Conservation (phyloP, 2,888 invertebrate species). For the Eurytoma adleriae region DNA sequence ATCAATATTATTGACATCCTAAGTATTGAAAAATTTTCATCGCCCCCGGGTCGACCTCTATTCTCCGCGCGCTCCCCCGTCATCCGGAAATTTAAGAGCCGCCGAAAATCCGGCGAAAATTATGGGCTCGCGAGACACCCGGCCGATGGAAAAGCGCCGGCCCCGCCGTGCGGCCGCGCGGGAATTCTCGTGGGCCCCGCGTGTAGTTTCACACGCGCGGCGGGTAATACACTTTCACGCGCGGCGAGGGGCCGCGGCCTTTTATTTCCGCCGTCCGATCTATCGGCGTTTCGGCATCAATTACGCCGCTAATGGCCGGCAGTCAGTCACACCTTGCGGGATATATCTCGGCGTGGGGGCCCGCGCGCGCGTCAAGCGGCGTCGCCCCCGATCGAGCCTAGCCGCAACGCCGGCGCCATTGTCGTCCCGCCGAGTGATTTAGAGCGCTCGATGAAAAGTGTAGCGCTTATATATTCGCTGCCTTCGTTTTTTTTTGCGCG, state of each 20-base stretch:
- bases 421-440: slow-evolving; percentile 43
- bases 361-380: slow-evolving; percentile 26
- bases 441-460: slow-evolving; percentile 52
- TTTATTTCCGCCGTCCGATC: slow-evolving; percentile 56
- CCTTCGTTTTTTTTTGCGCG: no score
- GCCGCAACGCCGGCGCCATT: not conserved
- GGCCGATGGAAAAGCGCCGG: slow-evolving; percentile 2
- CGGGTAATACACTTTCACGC: slow-evolving; percentile 50
- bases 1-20: slow-evolving; percentile 43
- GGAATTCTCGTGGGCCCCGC: slow-evolving; percentile 34
- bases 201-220: slow-evolving; percentile 29
- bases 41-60: not conserved
- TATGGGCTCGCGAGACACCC: slow-evolving; percentile 18
- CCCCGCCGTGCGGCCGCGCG: not conserved
- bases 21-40: slow-evolving; percentile 22
- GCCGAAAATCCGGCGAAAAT: slow-evolving; percentile 10
- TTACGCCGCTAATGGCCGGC: slow-evolving; percentile 54
- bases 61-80: slow-evolving; percentile 9
- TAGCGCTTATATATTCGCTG: not conserved
- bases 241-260: slow-evolving; percentile 14
- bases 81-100: slow-evolving; percentile 37
- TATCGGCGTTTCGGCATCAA: slow-evolving; percentile 55
- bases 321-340: slow-evolving; percentile 54
- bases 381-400: not conserved
- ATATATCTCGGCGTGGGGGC: slow-evolving; percentile 37